Percentiles rank a stretch among this genome's conserved stretches.
These are phyloP conservation scores for Cataglyphis livida DNA, from an alignment of 2,888 invertebrate species.

Conservation along the genomic window DNA sequence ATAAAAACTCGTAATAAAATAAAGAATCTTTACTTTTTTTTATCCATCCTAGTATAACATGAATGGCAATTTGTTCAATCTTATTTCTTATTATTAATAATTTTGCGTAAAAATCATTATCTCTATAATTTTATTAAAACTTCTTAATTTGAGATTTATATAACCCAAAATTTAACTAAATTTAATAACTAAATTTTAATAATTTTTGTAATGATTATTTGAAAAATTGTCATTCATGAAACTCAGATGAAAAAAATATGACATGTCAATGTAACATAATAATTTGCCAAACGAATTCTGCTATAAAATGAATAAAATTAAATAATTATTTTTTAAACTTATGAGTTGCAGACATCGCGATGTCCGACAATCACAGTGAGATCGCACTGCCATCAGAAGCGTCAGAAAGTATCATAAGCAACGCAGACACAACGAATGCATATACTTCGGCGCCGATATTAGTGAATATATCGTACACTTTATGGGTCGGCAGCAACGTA, in stretches of 20 bases:
- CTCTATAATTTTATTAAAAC: no score
- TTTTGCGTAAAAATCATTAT: no score
- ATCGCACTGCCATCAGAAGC: constrained; percentile 62
- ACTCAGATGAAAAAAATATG: background rate
- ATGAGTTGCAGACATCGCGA: constrained; percentile 72
- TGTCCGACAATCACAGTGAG: constrained; percentile 72
- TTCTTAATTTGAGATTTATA: no score
- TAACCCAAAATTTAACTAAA: no score
- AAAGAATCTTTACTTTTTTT: no score
- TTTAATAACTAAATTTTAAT: background rate
- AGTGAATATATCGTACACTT: constrained; percentile 92
- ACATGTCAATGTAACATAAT: background rate
- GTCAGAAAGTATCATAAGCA: constrained; percentile 60
- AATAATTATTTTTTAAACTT: background rate
- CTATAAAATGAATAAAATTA: background rate
- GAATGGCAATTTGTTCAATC: no score
- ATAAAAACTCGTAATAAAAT: no score
- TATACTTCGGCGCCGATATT: constrained; percentile 67
- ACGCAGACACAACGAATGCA: constrained; percentile 37
- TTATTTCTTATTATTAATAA: no score
- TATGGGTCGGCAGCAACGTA: constrained; percentile 95
- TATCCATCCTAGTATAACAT: no score
- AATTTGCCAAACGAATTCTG: background rate
- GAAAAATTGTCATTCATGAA: background rate
- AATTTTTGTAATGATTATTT: background rate